Base-by-base conservation (phyloP, 1,140 invertebrate species). In the Bilobella aurantiaca region DNA sequence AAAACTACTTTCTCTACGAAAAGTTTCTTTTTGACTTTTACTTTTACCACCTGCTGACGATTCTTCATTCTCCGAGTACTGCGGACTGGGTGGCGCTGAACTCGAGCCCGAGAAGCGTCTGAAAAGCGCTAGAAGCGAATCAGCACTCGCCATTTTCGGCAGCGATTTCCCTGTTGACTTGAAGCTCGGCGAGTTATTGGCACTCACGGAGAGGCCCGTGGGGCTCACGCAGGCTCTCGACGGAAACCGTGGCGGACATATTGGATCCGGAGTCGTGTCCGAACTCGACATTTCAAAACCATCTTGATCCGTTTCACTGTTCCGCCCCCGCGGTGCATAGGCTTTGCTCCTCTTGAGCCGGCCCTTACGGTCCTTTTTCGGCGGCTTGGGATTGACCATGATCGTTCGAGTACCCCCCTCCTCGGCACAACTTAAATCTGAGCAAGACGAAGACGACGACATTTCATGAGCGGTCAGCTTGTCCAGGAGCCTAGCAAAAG, bases 111-210 rank as follows among this genome's bases (percentile, higher is more conserved):
- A 74, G 65, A 69, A 75, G 65, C 68, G 69, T 65, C 83, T 77
- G 72, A 88, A 87, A 83, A 88, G 86, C 1, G 86, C 85, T 56
- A 87, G 75, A 62, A 88, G 85, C 1, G 86, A 87, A 76, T 88
- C 87, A 12, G 86, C 86, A 70, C 84, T 86, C 3, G 85, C 69
- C 81, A 81, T 82, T 79, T 87, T 82, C 74, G 78, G 74, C 73
- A 75, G 49, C 14, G 60, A 67, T 72, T 30, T 82, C 81, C 64
- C 49, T 18, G 31, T 60, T 68, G 49, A 63, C 34, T 60, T 23
- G 27, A 68, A 58, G 29, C 63, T 69, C 63, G 65, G 49, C 27
- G 49, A 62, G 56, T 61, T 59, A 23, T 23, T 32, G 34, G 32
- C n/a, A 27, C 42, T 59, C 25, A 58, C 12, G 23, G 23, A 27